Evolutionary conservation across 2,797 vertebrate genomes (phyloP), one percentile per base, ranked within the genome.

Genomic region (Anolis apletophallus): DNA sequence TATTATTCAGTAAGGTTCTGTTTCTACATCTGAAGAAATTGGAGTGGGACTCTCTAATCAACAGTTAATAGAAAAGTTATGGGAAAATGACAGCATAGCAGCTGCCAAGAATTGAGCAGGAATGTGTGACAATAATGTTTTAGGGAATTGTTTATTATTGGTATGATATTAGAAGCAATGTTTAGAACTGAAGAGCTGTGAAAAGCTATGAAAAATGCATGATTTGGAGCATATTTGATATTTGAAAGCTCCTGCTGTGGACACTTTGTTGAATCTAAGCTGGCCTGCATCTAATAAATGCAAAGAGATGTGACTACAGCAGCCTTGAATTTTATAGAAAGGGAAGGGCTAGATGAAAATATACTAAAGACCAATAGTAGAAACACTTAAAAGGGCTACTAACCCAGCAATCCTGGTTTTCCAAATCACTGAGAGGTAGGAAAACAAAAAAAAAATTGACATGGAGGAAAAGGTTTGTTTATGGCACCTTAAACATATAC

Each of bases 41-140:
- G 82, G 21, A 59, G 71, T 77, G 52, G 14, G 81, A 57, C 85
- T 86, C 88, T 91, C 40, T 78, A 89, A 68, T 83, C 89, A 89
- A 85, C 1, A 85, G 72, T 78, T 86, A 80, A 86, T 3, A 3
- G 32, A 55, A 86, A 87, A 67, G 26, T 84, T 84, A 87, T 34
- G 2, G 61, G 52, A 82, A 72, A 67, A 1, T 85, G 64, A 55
- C 23, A 91, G 85, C 46, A 85, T 10, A 72, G 52, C 19, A 29
- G 23, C 5, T 73, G 85, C 29, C 34, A 74, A 34, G 6, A 68
- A 12, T 34, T 5, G 36, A 54, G 74, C 91, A 87, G 76, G 46
- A 90, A 77, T 0, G 1, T 3, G 50, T 73, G 32, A 61, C 34
- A 80, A 85, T 2, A 83, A 75, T 0, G 21, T 64, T 87, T 61